phyloP scores from a whole-genome alignment of 1,140 invertebrate species.

The Linepithema humile region DNA sequence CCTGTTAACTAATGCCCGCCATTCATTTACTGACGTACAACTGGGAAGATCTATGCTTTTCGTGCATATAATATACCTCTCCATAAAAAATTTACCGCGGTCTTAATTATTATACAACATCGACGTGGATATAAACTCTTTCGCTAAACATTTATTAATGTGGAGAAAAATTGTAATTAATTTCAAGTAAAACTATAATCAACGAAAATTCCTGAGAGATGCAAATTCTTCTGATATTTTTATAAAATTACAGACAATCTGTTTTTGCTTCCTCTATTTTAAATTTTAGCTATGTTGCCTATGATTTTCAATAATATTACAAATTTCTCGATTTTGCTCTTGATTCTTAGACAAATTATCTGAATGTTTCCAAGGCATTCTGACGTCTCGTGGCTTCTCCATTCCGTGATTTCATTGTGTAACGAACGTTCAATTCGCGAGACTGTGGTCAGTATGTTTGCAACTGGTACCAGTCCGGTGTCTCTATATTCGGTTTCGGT shows the following conservation, averaged over 20 bases:
- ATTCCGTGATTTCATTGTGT: slow-evolving; percentile 23
- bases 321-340: not conserved
- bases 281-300: not conserved
- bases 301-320: not conserved
- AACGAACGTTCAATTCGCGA: slow-evolving; percentile 11
- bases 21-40: slow-evolving; percentile 82
- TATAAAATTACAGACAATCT: not conserved
- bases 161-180: not conserved
- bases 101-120: slow-evolving; percentile 35
- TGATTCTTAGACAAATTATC: not conserved
- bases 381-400: not conserved
- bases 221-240: not conserved
- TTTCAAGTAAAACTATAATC: not conserved
- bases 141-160: not conserved
- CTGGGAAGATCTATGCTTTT: slow-evolving; percentile 68
- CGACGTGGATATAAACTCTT: not conserved
- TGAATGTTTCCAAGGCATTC: not conserved
- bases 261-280: not conserved
- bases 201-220: not conserved
- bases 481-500: slow-evolving; percentile 61
- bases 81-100: slow-evolving; percentile 39
- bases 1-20: slow-evolving; percentile 84
- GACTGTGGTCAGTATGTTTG: slow-evolving; percentile 51
- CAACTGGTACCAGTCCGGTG: slow-evolving; percentile 9
- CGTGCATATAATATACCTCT: slow-evolving; percentile 57